Conservation (phyloP, 1,140 invertebrate species). For the Helicoverpa armigera region DNA sequence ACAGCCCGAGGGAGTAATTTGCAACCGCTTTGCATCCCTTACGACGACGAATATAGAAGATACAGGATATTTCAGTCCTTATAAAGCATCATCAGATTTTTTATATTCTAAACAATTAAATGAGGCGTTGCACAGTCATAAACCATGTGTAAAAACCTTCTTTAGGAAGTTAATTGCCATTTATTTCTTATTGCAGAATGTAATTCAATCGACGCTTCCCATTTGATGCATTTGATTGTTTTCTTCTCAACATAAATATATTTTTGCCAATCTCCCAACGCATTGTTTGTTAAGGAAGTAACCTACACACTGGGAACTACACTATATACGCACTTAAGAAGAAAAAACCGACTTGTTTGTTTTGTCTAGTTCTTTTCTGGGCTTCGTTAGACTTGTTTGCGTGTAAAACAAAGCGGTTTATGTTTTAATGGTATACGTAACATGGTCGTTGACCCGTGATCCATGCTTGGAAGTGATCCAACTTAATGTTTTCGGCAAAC, state of each 20-base stretch:
- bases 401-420: conserved; percentile 49
- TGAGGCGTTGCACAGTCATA: neutral
- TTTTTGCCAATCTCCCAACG: no score
- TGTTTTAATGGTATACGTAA: conserved; percentile 39
- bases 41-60: conserved; percentile 19
- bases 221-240: no score
- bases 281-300: no score
- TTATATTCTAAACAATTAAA: neutral
- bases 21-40: conserved; percentile 19
- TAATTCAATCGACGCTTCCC: no score
- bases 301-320: no score
- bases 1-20: conserved; percentile 21
- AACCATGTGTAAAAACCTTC: no score
- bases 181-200: no score
- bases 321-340: no score
- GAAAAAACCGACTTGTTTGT: conserved; percentile 4
- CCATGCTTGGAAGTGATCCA: conserved; percentile 39
- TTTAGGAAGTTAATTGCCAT: no score
- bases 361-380: conserved; percentile 41
- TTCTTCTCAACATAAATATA: no score
- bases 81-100: conserved; percentile 23
- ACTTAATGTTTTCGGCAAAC: conserved; percentile 30
- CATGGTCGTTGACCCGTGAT: conserved; percentile 41
- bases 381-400: conserved; percentile 52
- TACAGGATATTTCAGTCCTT: conserved; percentile 1